Percentiles rank a stretch among this genome's conserved stretches.
Evolutionary conservation across 2,797 vertebrate species (phyloP).

Genomic region (Platyrinchus mystaceus): DNA sequence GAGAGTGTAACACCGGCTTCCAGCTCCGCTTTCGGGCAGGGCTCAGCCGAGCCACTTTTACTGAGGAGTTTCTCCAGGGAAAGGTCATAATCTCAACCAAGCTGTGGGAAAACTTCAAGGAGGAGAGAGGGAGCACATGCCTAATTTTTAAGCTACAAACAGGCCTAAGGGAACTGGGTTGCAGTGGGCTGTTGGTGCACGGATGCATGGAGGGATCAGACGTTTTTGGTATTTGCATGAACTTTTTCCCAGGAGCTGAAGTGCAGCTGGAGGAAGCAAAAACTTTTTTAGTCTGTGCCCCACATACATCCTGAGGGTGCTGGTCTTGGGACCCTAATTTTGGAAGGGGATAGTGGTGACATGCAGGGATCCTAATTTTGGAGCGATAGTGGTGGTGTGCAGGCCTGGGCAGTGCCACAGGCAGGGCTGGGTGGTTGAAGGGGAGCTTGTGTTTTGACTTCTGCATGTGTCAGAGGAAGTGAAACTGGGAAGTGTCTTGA

Average conservation of each 20-base stretch:
- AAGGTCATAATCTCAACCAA: background rate
- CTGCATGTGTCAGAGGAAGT: conserved; percentile 45
- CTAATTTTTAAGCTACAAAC: background rate
- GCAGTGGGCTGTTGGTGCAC: rapidly evolving
- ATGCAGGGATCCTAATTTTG: background rate
- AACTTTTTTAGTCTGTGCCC: background rate
- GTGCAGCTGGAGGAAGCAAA: background rate
- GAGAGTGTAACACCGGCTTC: background rate
- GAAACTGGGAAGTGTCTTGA: conserved; percentile 19
- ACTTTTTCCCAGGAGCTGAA: background rate
- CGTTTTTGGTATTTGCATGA: background rate
- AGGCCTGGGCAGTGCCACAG: background rate
- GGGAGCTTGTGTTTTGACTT: conserved; percentile 12
- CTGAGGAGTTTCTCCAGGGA: background rate
- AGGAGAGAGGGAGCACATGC: background rate
- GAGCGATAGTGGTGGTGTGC: background rate
- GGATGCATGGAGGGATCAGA: background rate
- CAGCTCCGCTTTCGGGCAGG: background rate
- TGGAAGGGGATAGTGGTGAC: rapidly evolving
- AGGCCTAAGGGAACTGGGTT: background rate
- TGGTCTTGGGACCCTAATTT: background rate
- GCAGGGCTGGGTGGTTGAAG: background rate
- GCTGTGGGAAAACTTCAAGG: background rate
- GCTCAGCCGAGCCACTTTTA: background rate
- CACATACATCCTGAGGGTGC: rapidly evolving